phyloP scores from a whole-genome alignment of 2,797 vertebrate genomes.

The Linurgus olivaceus region DNA sequence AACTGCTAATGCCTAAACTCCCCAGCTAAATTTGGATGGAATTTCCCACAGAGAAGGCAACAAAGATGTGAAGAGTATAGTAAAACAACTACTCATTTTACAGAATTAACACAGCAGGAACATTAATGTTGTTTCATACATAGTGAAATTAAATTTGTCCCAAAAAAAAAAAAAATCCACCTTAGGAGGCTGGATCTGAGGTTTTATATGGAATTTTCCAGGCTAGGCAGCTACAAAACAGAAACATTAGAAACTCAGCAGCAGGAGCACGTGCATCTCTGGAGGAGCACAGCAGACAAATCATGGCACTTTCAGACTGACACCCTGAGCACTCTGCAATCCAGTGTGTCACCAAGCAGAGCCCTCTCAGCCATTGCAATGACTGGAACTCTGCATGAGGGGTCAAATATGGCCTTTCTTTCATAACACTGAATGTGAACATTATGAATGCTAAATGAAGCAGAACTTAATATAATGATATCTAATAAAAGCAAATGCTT shows the following conservation, averaged over 20 bases:
- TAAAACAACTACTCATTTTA: constrained; percentile 13
- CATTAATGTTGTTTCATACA: neutral
- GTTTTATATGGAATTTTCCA: constrained; percentile 18
- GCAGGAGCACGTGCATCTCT: neutral
- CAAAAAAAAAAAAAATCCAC: neutral
- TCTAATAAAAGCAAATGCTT: neutral
- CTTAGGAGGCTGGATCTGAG: neutral
- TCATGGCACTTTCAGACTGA: neutral
- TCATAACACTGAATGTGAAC: neutral
- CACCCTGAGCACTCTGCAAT: neutral
- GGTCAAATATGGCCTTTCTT: neutral
- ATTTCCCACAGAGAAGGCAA: neutral
- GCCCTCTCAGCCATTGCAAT: neutral
- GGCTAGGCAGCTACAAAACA: neutral
- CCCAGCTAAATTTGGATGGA: neutral
- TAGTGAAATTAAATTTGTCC: neutral
- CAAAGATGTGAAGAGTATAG: neutral
- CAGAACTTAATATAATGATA: neutral
- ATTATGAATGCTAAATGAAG: neutral
- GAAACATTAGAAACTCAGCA: neutral
- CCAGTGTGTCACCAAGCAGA: neutral
- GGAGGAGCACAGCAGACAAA: neutral
- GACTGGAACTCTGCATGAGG: neutral
- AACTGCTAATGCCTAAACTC: neutral
- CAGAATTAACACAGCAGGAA: constrained; percentile 3